Evolutionary conservation across 1,140 invertebrate species (phyloP), one percentile per base, ranked within the genome.

Genomic region (Leptopilina boulardi): DNA sequence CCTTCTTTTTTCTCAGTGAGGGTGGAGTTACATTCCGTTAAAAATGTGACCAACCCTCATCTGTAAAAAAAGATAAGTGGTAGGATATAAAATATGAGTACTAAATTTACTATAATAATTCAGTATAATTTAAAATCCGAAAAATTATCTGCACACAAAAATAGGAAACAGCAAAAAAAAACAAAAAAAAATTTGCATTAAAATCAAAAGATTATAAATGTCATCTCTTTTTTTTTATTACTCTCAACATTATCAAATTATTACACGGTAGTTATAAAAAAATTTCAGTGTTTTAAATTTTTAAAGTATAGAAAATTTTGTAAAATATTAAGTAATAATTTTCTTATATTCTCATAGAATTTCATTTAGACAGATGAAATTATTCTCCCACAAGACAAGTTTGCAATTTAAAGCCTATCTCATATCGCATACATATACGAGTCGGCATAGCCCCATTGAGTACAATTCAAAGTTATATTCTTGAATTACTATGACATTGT

Each of bases 401-500:
- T 30, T 30, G n/a, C 59, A 30, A 66, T 66, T 66, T 66, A 66
- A 30, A 66, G 59, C 15, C 59, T 66, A 30, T 26, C 59, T 66
- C 59, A 66, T 34, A 34, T 34, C 59, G 11, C 26, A 59, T 56
- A 6, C 51, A 9, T n/a, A 47, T 6, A 6, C 18, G 18, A 54
- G 51, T 54, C 51, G 23, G 13, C 23, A 66, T 30, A n/a, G 59
- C 59, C 26, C 59, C 26, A 66, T 66, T 66, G 59, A 66, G 59
- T 66, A 66, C 26, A 30, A 66, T 66, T 66, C 21, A 66, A 30
- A 66, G 59, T 66, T 30, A 30, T 66, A 66, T 26, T 6, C 21
- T 66, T 66, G 59, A 66, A 66, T 66, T 66, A 66, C 26, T 66
- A 66, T n/a, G 59, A 34, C 59, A 66, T 66, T n/a, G 3, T 15